Percentiles rank a stretch among this genome's conserved stretches.
Evolutionary conservation across 2,888 invertebrate species (phyloP).

Genomic region (Urechis unicinctus): DNA sequence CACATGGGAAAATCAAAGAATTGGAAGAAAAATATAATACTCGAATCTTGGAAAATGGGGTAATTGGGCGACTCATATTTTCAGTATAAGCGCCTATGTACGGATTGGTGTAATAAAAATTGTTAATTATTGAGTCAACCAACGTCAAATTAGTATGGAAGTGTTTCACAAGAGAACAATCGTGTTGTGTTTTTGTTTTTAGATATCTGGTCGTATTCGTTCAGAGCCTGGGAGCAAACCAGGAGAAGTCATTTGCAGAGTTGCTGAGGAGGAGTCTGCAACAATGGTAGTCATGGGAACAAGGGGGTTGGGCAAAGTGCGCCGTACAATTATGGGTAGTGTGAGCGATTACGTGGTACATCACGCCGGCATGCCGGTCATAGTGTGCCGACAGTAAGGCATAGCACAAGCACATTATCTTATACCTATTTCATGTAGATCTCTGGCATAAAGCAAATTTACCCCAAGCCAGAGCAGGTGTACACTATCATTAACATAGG

Average conservation of each 20-base stretch:
- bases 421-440: too few species aligned
- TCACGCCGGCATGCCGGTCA: conserved; percentile 23
- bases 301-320: conserved; percentile 23
- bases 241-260: conserved; percentile 20
- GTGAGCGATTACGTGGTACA: conserved; percentile 25
- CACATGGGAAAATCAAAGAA: conserved; percentile 19
- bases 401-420: too few species aligned
- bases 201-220: conserved; percentile 20
- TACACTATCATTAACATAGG: too few species aligned
- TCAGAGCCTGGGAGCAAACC: conserved; percentile 20
- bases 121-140: background rate
- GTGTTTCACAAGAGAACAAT: background rate
- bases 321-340: conserved; percentile 24
- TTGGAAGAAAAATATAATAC: conserved; percentile 25
- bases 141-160: background rate
- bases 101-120: too few species aligned
- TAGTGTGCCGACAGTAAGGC: conserved; percentile 22
- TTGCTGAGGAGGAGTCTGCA: conserved; percentile 19
- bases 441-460: too few species aligned
- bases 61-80: conserved; percentile 7
- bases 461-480: too few species aligned
- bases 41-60: conserved; percentile 24
- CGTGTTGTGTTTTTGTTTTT: background rate
- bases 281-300: conserved; percentile 24
- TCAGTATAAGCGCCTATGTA: too few species aligned